A percentile compares a stretch with the other conserved stretches of the same genome.
These are phyloP conservation scores for Hipparchia semele DNA, from an alignment of 2,888 invertebrate species.

Conservation along the genomic window DNA sequence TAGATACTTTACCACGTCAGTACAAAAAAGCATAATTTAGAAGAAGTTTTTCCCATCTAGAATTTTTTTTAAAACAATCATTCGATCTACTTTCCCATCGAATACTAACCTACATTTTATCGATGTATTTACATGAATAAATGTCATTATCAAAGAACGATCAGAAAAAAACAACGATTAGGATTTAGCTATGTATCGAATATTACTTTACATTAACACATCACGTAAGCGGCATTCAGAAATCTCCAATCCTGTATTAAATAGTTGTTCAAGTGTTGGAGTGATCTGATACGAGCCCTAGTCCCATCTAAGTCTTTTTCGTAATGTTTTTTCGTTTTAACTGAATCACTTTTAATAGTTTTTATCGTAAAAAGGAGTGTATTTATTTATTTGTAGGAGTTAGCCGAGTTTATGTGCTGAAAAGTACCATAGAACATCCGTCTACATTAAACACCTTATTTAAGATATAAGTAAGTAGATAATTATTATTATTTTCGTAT, in stretches of 20 bases:
- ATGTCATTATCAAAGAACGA: neutral
- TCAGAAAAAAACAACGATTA: neutral
- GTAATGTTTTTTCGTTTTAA: slow-evolving; percentile 44
- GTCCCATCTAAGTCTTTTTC: slow-evolving; percentile 62
- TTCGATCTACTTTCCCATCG: neutral
- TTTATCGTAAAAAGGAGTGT: slow-evolving; percentile 42
- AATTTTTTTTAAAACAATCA: neutral
- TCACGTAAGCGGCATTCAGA: slow-evolving; percentile 44
- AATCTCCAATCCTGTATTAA: slow-evolving; percentile 30
- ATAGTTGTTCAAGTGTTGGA: slow-evolving; percentile 28
- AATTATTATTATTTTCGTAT: slow-evolving; percentile 32
- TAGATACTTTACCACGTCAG: slow-evolving; percentile 68
- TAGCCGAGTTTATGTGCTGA: slow-evolving; percentile 31
- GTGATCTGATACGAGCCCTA: slow-evolving; percentile 53
- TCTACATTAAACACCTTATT: slow-evolving; percentile 34
- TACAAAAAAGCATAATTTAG: slow-evolving; percentile 77
- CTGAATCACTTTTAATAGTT: slow-evolving; percentile 44
- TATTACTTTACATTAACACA: slow-evolving; percentile 4
- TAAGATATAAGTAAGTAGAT: slow-evolving; percentile 29
- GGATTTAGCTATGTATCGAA: neutral
- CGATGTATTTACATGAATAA: neutral
- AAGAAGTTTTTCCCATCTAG: slow-evolving; percentile 19
- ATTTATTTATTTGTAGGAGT: slow-evolving; percentile 42
- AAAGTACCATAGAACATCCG: slow-evolving; percentile 34
- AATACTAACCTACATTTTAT: neutral